Percentiles rank a stretch among this genome's conserved stretches.
phyloP scores from a whole-genome alignment of 2,888 invertebrate species.

The Perdita meconis region DNA sequence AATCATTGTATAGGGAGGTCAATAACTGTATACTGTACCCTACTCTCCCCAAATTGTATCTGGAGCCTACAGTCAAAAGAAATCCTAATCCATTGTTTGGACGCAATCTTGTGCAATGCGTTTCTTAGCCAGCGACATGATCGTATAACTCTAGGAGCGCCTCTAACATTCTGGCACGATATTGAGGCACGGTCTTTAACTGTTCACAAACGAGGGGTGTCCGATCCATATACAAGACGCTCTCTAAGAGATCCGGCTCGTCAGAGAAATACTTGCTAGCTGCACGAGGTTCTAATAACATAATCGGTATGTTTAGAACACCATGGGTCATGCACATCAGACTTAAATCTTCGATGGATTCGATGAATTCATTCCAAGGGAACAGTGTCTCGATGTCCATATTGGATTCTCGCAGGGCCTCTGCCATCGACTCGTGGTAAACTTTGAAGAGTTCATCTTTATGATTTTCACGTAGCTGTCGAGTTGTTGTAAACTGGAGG shows the following conservation, averaged over 20 bases:
- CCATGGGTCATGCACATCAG: constrained; percentile 72
- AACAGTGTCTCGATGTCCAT: constrained; percentile 64
- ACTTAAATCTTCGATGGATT: constrained; percentile 72
- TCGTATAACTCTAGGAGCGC: constrained; percentile 74
- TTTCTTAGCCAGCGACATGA: constrained; percentile 36
- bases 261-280: constrained; percentile 72
- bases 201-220: constrained; percentile 73
- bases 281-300: constrained; percentile 71
- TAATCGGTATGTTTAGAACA: constrained; percentile 74
- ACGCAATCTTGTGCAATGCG: neutral
- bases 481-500: constrained; percentile 79
- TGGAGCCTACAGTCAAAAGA: constrained; percentile 30
- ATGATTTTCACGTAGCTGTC: constrained; percentile 70
- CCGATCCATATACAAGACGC: constrained; percentile 72
- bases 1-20: too few species aligned
- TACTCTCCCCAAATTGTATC: too few species aligned
- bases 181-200: constrained; percentile 63
- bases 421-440: constrained; percentile 74
- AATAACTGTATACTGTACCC: too few species aligned
- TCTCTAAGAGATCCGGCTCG: constrained; percentile 69
- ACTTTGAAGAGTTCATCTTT: constrained; percentile 71
- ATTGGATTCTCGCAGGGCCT: constrained; percentile 56
- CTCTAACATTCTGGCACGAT: constrained; percentile 73
- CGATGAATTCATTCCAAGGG: constrained; percentile 70
- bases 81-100: constrained; percentile 11